These are phyloP conservation scores for Nasonia longicornis DNA, from an alignment of 1,140 invertebrate species.

Conservation along the genomic window DNA sequence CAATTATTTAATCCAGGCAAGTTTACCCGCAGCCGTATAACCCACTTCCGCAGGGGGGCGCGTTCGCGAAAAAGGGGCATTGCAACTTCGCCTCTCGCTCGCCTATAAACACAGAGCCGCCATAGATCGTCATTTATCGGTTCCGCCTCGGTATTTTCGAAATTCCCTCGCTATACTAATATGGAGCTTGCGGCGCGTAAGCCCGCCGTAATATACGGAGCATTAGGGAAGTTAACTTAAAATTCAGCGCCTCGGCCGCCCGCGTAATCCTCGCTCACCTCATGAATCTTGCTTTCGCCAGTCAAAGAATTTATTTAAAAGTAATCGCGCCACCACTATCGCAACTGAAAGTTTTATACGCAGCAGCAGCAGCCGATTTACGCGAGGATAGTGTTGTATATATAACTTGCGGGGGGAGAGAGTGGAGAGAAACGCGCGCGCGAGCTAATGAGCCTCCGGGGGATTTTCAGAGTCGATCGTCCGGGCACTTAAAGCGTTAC, in stretches of 20 bases:
- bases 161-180: not conserved
- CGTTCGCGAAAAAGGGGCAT: too few relatives aligned
- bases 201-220: not conserved
- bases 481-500: not conserved
- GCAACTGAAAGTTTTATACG: constrained; percentile 37
- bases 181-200: not conserved
- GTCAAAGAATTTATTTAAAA: constrained; percentile 43
- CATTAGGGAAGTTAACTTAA: constrained; percentile 15
- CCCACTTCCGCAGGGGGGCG: not conserved
- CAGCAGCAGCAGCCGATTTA: constrained; percentile 13
- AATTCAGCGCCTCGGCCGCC: not conserved
- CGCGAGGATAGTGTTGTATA: not conserved
- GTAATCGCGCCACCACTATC: not conserved
- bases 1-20: not conserved
- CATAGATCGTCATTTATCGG: constrained; percentile 20
- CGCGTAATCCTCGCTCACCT: not conserved
- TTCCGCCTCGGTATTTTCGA: constrained; percentile 6
- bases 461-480: constrained; percentile 23
- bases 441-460: constrained; percentile 23
- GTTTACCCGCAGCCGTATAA: not conserved
- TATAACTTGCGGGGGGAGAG: not conserved
- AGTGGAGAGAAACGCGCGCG: not conserved
- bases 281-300: constrained; percentile 18
- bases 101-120: not conserved
- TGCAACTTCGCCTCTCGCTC: not conserved